Evolutionary conservation across 92 coral and sea anemone species (phyloP), one percentile per base, ranked within the genome.

Genomic region (Epizoanthus stellaris): DNA sequence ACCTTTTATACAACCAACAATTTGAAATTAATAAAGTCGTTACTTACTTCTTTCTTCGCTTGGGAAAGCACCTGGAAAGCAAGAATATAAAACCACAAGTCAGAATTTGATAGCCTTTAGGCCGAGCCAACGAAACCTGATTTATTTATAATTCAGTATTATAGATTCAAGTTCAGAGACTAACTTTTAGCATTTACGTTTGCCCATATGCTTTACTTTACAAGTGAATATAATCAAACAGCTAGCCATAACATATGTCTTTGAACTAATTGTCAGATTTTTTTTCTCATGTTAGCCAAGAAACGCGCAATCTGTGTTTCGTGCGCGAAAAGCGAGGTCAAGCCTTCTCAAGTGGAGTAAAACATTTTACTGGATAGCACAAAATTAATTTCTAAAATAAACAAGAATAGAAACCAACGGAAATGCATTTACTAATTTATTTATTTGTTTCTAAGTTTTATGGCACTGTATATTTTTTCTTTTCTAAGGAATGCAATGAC

Each of bases 11-110:
- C 30, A 15, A 0, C 38, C 25, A 16, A 40, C 79, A 52, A 73
- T 52, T 73, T 52, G 62, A 73, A 49, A 73, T 21, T 47, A 60
- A 34, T 47, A 52, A 47, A 47, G 16, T 73, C 40, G 56, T 47
- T 73, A 73, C 79, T 73, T 20, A 73, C 79, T 49, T 73, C 79
- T 73, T 73, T 73, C 79, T 47, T 73, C 79, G 61, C 79, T 73
- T 49, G 79, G 79, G 30, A 20, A 49, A 4, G 79, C 79, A 73
- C 63, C 79, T 73, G 79, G 79, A 45, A 16, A 6, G 13, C 12
- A 40, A 73, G 36, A 21, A 52, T 38, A 1, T 6, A 43, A 73
- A 52, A 8, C n/a, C 36, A 52, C 45, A 73, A 58, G 14, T 73
- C 47, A 73, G 63, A 45, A 19, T 47, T 47, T 52, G 16, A 73